Percentiles rank a stretch among this genome's conserved stretches.
Conservation (phyloP, 2,113 vertebrate species). For the Solea senegalensis region DNA sequence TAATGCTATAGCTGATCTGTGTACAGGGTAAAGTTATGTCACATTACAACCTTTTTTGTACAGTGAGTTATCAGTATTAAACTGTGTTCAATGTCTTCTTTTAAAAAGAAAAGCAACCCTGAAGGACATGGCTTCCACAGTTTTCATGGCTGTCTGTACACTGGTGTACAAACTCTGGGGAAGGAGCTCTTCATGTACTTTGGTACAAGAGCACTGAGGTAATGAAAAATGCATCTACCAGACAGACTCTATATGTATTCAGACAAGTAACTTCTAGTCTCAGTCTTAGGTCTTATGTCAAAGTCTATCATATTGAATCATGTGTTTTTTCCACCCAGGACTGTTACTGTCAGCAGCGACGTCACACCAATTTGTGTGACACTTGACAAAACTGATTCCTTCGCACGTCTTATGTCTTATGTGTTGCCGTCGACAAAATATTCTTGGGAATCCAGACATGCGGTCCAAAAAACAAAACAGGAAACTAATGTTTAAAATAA, state of each 20-base stretch:
- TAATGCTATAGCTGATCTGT: too few species aligned
- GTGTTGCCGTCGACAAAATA: not conserved
- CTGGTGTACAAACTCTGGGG: constrained; percentile 88
- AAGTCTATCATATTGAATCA: too few species aligned
- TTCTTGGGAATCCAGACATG: too few species aligned
- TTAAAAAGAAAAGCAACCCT: constrained; percentile 36
- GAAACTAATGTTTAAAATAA: too few species aligned
- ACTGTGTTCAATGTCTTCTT: not conserved
- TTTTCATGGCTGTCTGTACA: constrained; percentile 79
- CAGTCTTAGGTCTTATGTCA: not conserved
- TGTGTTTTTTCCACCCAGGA: not conserved
- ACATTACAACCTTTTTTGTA: not conserved
- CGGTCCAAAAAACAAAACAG: too few species aligned
- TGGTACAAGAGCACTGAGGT: constrained; percentile 88
- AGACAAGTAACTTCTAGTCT: too few species aligned
- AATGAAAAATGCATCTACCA: constrained; percentile 35
- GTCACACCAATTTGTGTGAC: not conserved
- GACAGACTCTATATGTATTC: not conserved
- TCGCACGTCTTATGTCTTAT: not conserved
- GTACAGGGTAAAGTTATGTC: not conserved
- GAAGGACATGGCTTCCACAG: constrained; percentile 46
- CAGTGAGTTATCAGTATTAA: not conserved
- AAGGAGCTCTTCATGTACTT: constrained; percentile 96
- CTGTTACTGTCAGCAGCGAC: not conserved
- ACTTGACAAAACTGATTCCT: not conserved